Base-by-base conservation (phyloP, 2,888 invertebrate genomes). In the Ramazzottius varieornatus region DNA sequence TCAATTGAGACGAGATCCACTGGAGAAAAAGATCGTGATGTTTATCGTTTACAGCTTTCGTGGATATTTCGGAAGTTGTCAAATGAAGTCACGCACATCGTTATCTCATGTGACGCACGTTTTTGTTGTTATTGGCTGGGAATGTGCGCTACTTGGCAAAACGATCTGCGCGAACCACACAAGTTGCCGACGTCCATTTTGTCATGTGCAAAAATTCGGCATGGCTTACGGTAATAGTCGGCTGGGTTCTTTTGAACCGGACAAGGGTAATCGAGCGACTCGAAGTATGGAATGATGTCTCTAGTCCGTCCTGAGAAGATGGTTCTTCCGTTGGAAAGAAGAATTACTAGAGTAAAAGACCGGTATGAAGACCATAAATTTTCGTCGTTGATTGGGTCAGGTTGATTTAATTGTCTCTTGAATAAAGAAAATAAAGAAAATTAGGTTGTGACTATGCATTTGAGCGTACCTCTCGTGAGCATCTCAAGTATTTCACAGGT, bases 181-280 rank as follows among this genome's bases (percentile, higher is more conserved):
- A n/a, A n/a, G n/a, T n/a, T n/a, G n/a, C n/a, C n/a, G n/a, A n/a
- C n/a, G n/a, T n/a, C n/a, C n/a, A n/a, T n/a, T n/a, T n/a, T n/a
- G n/a, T n/a, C n/a, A n/a, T n/a, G n/a, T n/a, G n/a, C n/a, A n/a
- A n/a, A n/a, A n/a, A n/a, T n/a, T n/a, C n/a, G n/a, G n/a, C n/a
- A n/a, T n/a, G n/a, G n/a, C 72, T 71, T 68, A 77, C 77, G 80
- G 75, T 93, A 93, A 75, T 93, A 93, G 79, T 93, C 93, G 0
- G 91, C 90, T 65, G 92, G 92, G 74, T 93, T 93, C 77, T 93
- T 93, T 76, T 87, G 92, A 0, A 90, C 86, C 20, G 93, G 93
- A 76, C 92, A 93, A 1, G 92, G 91, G 78, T 90, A 93, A 73
- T 92, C 91, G 2, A 84, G 83, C 65, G 84, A 83, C 65, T 86